These are phyloP conservation scores for Papilio aristodemus DNA, from an alignment of 1,140 invertebrate species.

Conservation along the genomic window DNA sequence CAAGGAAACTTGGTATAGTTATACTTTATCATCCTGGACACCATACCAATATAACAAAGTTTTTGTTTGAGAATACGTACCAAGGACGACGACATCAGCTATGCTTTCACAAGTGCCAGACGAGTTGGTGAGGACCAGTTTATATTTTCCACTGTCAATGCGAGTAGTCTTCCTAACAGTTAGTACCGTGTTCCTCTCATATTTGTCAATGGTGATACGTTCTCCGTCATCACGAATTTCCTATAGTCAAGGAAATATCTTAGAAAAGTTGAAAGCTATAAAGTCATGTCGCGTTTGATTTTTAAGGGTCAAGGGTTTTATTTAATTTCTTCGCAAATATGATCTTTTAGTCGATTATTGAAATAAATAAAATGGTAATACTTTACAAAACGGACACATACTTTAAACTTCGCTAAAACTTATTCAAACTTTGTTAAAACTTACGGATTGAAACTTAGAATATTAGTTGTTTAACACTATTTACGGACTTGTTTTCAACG, in stretches of 20 bases:
- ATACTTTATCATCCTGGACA: too few relatives aligned
- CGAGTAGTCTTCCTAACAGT: slow-evolving; percentile 93
- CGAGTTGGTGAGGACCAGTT: slow-evolving; percentile 90
- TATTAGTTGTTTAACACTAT: too few relatives aligned
- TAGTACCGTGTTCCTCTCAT: slow-evolving; percentile 94
- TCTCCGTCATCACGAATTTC: slow-evolving; percentile 77
- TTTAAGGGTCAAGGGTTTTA: background rate
- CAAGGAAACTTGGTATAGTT: too few relatives aligned
- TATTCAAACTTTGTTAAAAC: too few relatives aligned
- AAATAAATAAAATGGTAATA: too few relatives aligned
- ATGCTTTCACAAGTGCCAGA: slow-evolving; percentile 91
- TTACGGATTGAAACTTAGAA: too few relatives aligned
- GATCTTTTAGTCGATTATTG: too few relatives aligned
- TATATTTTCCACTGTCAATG: slow-evolving; percentile 95
- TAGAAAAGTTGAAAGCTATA: slow-evolving; percentile 18
- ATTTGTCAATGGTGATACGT: slow-evolving; percentile 91
- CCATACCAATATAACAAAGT: slow-evolving; percentile 30
- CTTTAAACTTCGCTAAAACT: too few relatives aligned
- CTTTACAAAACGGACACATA: too few relatives aligned
- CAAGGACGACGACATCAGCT: slow-evolving; percentile 93
- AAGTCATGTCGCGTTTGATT: slow-evolving; percentile 6
- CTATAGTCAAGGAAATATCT: slow-evolving; percentile 45
- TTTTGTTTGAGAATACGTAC: slow-evolving; percentile 69
- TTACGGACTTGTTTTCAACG: too few relatives aligned
- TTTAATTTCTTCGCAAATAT: background rate